Evolutionary conservation across 2,797 vertebrate species (phyloP), one percentile per base, ranked within the genome.

Genomic region (Eutrigla gurnardus): DNA sequence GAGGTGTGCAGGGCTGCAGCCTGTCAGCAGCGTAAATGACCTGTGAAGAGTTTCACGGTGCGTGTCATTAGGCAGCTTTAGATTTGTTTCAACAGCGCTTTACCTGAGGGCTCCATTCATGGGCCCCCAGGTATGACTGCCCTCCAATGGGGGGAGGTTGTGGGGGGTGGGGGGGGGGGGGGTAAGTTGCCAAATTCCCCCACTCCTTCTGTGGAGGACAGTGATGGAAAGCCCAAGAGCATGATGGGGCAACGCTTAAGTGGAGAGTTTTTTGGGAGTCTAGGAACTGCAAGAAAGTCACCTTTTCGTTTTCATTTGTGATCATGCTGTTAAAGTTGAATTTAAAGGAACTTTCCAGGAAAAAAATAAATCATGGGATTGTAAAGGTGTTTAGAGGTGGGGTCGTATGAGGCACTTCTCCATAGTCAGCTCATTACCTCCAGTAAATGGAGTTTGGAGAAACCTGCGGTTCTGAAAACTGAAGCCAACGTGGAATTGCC

Each of bases 21-120:
- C 90, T 95, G 94, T 95, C 96, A 97, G 96, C 96, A 96, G 93
- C 94, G 94, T 94, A 96, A 98, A 97, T 96, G 96, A 96, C 93
- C 96, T 96, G 97, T 97, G 96, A 97, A 97, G 93, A 93, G 95
- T 96, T 96, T 95, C 96, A 96, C 96, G 91, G 95, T 96, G 95
- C 94, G 94, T 94, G 92, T 97, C 96, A 96, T 97, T 96, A 92
- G 96, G 95, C 94, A 95, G 96, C 95, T 95, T 92, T 95, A 96
- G 88, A 93, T 96, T 95, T 96, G 96, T 97, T 96, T 95, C 96
- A 96, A 95, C 95, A 96, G 94, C 89, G 95, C 96, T 95, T 91
- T 94, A 94, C 96, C 93, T 96, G 95, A 95, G 94, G 93, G 92
- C 85, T 95, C 94, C 85, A 91, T 96, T 96, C 95, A 96, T 92